Base-by-base conservation (phyloP, 2,888 invertebrate genomes). In the Protophormia terraenovae region DNA sequence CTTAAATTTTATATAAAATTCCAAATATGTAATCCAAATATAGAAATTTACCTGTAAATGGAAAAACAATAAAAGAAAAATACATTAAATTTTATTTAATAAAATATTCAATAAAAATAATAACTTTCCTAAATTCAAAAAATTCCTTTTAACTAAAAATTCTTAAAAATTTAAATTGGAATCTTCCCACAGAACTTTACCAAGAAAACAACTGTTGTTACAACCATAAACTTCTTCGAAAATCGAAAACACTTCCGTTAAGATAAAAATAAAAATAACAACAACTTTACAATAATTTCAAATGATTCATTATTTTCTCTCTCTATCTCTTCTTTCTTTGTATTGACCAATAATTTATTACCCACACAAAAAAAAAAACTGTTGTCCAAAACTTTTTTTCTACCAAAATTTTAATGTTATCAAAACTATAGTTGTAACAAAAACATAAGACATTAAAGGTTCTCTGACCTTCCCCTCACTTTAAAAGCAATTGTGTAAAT, bases 401-500 rank as follows among this genome's bases (percentile, higher is more conserved):
- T n/a, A n/a, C n/a, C n/a, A 19, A 22, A 50, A 50, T 4, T 10
- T 22, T 50, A n/a, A 10, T 71, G n/a, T 38, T 16, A 27, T 53
- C 32, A 7, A 50, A 38, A 66, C 27, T 19, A 50, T n/a, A n/a
- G 8, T 14, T 3, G 38, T 47, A 35, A 67, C 22, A 76, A 29
- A 67, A 45, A 14, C 8, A 29, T n/a, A 76, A 16, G 22, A 77
- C 58, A 77, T 60, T 69, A 50, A 58, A 78, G 73, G 80, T 66
- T 80, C 45, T 19, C n/a, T 35, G 58, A 80, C 80, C 66, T 66
- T 55, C 73, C 29, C 5, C 22, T 16, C 10, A 1, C n/a, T 41
- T 24, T 38, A 38, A 1, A n/a, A n/a, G 27, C n/a, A 47, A 45
- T 16, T 22, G 22, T 12, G 5, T 19, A 7, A 8, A 10, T 10